Evolutionary conservation across 1,140 invertebrate genomes (phyloP).

Genomic region (Monomorium pharaonis): DNA sequence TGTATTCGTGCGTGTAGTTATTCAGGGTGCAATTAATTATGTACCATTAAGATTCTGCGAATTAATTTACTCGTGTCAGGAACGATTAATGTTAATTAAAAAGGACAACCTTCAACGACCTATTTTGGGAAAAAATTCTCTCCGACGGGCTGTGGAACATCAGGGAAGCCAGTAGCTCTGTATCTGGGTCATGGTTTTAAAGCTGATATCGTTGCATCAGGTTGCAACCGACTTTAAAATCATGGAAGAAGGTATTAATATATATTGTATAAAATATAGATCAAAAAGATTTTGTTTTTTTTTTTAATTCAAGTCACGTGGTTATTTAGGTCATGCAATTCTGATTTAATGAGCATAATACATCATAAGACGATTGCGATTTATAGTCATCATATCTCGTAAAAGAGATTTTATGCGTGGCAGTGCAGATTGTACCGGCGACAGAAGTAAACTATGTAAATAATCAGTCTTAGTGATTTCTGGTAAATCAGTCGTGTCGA

Average conservation of each 20-base stretch:
- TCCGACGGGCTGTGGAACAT: constrained; percentile 3
- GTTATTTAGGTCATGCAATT: neutral
- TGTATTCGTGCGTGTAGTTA: neutral
- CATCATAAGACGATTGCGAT: neutral
- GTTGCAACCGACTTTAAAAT: constrained; percentile 13
- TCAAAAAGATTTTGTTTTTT: neutral
- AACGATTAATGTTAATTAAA: constrained; percentile 46
- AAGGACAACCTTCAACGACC: constrained; percentile 9
- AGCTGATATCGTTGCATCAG: constrained; percentile 36
- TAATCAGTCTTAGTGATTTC: constrained; percentile 51
- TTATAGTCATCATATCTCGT: neutral
- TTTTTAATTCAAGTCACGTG: neutral
- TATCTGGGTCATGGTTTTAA: constrained; percentile 58
- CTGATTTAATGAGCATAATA: neutral
- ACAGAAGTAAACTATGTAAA: constrained; percentile 34
- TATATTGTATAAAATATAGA: constrained; percentile 44
- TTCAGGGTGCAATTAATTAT: constrained; percentile 24
- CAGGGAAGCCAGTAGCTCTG: neutral
- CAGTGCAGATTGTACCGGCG: constrained; percentile 20
- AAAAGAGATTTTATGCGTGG: constrained; percentile 16
- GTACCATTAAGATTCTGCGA: neutral
- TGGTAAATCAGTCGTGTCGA: constrained; percentile 21
- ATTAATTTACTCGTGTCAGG: constrained; percentile 52
- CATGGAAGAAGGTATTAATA: constrained; percentile 18
- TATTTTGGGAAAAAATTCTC: constrained; percentile 54